These are phyloP conservation scores for Camptogramma bilineatum DNA, from an alignment of 2,888 invertebrate species.

Conservation along the genomic window DNA sequence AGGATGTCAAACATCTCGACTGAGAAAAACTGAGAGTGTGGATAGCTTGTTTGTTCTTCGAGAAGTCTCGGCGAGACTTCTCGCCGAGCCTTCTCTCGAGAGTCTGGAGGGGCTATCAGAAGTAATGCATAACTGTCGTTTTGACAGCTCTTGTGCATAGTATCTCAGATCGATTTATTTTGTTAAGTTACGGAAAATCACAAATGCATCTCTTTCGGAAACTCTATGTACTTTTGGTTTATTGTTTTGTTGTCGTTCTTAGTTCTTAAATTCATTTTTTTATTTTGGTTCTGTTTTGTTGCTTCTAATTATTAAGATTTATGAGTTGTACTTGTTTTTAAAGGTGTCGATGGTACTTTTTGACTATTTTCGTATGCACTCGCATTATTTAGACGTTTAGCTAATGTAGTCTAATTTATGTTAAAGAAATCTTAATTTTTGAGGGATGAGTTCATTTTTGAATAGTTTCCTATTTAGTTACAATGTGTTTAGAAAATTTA, in stretches of 20 bases:
- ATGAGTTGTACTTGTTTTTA: slow-evolving; percentile 48
- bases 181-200: slow-evolving; percentile 39
- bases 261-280: slow-evolving; percentile 62
- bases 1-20: too few relatives aligned
- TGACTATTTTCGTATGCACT: slow-evolving; percentile 34
- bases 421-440: slow-evolving; percentile 36
- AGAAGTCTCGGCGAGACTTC: too few relatives aligned
- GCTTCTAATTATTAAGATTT: slow-evolving; percentile 64
- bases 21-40: too few relatives aligned
- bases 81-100: too few relatives aligned
- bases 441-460: slow-evolving; percentile 27
- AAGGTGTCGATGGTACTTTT: slow-evolving; percentile 49
- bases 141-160: slow-evolving; percentile 7
- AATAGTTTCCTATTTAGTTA: slow-evolving; percentile 25
- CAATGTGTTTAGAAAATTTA: slow-evolving; percentile 36
- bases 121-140: background rate
- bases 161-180: slow-evolving; percentile 22
- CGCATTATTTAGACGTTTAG: slow-evolving; percentile 47
- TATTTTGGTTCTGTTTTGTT: slow-evolving; percentile 69
- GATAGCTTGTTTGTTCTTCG: too few relatives aligned
- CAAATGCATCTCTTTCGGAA: slow-evolving; percentile 66
- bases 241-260: slow-evolving; percentile 72
- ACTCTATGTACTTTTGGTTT: slow-evolving; percentile 68
- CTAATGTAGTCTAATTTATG: slow-evolving; percentile 42
- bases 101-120: too few relatives aligned